A percentile compares a stretch with the other conserved stretches of the same genome.
These are phyloP conservation scores for Acanthopleura granulata DNA, from an alignment of 2,888 invertebrate species.

Conservation along the genomic window DNA sequence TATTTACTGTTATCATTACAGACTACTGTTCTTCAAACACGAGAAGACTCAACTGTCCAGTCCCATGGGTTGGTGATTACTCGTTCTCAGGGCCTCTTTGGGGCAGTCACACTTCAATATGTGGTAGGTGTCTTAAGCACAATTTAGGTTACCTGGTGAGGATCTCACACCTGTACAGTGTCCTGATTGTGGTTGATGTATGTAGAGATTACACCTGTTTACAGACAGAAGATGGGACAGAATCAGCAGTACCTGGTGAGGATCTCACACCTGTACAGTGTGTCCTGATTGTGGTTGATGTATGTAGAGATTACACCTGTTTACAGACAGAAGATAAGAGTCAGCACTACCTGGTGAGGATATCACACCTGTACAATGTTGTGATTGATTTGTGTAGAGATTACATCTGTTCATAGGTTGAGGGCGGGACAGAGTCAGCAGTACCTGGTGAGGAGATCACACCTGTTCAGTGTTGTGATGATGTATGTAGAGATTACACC, in stretches of 20 bases:
- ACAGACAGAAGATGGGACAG: no score
- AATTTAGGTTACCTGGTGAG: background rate
- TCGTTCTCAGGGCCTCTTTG: constrained; percentile 42
- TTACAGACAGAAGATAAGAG: constrained; percentile 42
- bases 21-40: background rate
- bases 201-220: no score
- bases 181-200: no score
- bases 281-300: no score
- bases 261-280: no score
- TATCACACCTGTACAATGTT: constrained; percentile 37
- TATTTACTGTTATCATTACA: background rate
- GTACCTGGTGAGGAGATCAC: constrained; percentile 44
- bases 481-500: no score
- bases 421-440: constrained; percentile 35
- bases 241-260: background rate
- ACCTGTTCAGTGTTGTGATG: constrained; percentile 30
- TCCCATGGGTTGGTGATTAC: constrained; percentile 23
- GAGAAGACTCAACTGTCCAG: constrained; percentile 21
- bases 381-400: no score
- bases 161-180: no score
- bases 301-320: no score
- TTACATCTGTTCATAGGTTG: constrained; percentile 36
- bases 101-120: constrained; percentile 47
- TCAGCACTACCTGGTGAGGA: constrained; percentile 43
- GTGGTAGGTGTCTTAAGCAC: constrained; percentile 31